Conservation (phyloP, 2,888 invertebrate species). For the Acholoe squamosa region DNA sequence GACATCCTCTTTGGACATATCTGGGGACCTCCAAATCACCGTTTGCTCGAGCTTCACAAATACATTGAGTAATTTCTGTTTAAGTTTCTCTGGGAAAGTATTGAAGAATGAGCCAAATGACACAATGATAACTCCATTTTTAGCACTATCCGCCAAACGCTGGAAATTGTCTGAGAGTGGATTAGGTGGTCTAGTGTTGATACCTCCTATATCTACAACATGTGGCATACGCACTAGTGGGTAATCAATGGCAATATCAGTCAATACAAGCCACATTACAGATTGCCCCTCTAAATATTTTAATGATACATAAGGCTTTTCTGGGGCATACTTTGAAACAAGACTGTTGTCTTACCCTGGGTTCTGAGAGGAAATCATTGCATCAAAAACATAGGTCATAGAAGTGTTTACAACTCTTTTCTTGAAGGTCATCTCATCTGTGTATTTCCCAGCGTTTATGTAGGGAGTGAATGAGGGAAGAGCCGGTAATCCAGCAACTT, state of each 20-base stretch:
- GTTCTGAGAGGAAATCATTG: not conserved
- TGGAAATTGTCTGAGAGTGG: not conserved
- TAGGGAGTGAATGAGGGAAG: constrained; percentile 30
- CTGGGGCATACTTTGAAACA: not conserved
- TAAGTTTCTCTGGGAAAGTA: not conserved
- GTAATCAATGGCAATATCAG: not conserved
- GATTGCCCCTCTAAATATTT: not conserved
- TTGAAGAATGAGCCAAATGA: not conserved
- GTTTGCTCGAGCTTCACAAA: not conserved
- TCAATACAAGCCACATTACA: not conserved
- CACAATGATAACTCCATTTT: not conserved
- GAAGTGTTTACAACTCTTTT: not conserved
- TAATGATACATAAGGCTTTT: not conserved
- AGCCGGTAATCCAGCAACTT: not conserved
- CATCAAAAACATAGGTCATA: not conserved
- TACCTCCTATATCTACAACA: constrained; percentile 10
- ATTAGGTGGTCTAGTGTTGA: not conserved
- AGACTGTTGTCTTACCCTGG: not conserved
- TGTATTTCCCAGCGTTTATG: not conserved
- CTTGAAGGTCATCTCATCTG: constrained; percentile 6
- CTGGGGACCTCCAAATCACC: not conserved
- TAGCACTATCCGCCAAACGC: not conserved
- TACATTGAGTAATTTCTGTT: not conserved
- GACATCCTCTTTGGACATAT: too few relatives aligned
- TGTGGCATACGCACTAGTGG: constrained; percentile 25